phyloP scores from a whole-genome alignment of 2,113 vertebrate species.

The Larimichthys polyactis region DNA sequence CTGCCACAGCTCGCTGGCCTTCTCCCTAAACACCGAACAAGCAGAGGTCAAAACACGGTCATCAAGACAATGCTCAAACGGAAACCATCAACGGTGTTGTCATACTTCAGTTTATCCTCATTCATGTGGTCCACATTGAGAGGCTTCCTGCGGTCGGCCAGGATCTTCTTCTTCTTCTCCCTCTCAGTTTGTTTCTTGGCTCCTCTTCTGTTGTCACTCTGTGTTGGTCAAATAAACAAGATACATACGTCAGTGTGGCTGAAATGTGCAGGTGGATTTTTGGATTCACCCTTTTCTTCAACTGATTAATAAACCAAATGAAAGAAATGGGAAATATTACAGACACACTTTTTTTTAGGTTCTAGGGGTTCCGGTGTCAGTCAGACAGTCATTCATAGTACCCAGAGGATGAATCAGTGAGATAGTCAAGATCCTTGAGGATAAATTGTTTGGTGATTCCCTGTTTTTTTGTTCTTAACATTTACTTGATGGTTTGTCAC shows the following conservation, averaged over 20 bases:
- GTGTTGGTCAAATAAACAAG: neutral
- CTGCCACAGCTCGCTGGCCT: conserved; percentile 93
- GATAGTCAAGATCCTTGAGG: neutral
- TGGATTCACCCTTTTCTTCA: neutral
- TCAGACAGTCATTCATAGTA: neutral
- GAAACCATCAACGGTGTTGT: neutral
- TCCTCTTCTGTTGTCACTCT: conserved; percentile 91
- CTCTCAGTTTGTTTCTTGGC: conserved; percentile 95
- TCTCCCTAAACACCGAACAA: conserved; percentile 85
- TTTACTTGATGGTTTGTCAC: too few relatives aligned
- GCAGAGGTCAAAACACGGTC: neutral
- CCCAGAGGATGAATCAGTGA: neutral
- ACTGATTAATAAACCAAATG: neutral
- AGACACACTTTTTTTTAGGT: too few relatives aligned
- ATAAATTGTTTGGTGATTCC: neutral
- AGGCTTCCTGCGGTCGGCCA: conserved; percentile 91
- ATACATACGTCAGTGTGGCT: neutral
- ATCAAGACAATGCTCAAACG: neutral
- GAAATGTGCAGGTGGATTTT: neutral
- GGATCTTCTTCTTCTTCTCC: conserved; percentile 98
- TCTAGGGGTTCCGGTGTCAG: too few relatives aligned
- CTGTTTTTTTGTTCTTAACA: too few relatives aligned
- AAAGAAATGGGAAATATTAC: neutral
- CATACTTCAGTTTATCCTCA: conserved; percentile 94
- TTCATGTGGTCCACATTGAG: conserved; percentile 91